These are phyloP conservation scores for Phenganax marumi DNA, from an alignment of 92 coral and sea anemone genomes.

Conservation along the genomic window DNA sequence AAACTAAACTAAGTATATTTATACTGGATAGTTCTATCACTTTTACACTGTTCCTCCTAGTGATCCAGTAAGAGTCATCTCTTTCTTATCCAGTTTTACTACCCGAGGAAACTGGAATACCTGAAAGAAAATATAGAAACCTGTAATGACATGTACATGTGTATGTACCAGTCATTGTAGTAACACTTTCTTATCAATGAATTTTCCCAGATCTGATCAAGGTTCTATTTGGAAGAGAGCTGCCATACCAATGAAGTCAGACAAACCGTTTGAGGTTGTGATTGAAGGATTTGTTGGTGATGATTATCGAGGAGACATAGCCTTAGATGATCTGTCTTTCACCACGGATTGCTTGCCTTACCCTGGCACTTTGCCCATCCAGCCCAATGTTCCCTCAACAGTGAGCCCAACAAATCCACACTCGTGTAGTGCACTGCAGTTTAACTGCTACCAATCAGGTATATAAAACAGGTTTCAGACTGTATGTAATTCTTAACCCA, in stretches of 20 bases:
- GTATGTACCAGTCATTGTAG: too few relatives aligned
- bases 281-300: constrained; percentile 93
- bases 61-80: too few relatives aligned
- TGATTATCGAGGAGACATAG: constrained; percentile 88
- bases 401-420: constrained; percentile 71
- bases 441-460: constrained; percentile 67
- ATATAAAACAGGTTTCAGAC: neutral
- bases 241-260: constrained; percentile 65
- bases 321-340: constrained; percentile 89
- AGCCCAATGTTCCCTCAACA: constrained; percentile 67
- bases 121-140: too few relatives aligned
- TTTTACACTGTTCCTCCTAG: too few relatives aligned
- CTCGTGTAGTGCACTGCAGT: constrained; percentile 79
- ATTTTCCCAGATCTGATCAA: constrained; percentile 62
- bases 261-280: constrained; percentile 74
- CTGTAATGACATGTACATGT: too few relatives aligned
- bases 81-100: too few relatives aligned
- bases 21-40: too few relatives aligned
- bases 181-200: too few relatives aligned
- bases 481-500: neutral
- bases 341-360: constrained; percentile 63
- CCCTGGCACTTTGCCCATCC: constrained; percentile 65
- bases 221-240: constrained; percentile 87
- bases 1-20: too few relatives aligned
- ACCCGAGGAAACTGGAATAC: too few relatives aligned